phyloP scores from a whole-genome alignment of 2,113 vertebrate species.

The Brienomyrus longianalis region DNA sequence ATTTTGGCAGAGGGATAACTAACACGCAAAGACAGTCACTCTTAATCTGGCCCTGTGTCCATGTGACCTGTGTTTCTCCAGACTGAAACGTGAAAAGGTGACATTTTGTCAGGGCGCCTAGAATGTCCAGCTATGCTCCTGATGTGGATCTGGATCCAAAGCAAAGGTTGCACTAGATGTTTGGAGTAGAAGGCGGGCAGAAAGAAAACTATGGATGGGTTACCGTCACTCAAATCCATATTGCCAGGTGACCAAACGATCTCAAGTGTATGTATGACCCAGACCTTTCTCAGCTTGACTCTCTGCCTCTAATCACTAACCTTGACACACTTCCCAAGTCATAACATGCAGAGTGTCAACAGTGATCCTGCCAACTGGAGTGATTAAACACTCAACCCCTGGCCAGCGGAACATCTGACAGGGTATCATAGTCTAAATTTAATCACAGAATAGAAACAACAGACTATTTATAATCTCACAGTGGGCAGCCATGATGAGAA shows the following conservation, averaged over 20 bases:
- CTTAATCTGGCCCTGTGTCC: background rate
- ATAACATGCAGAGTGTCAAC: background rate
- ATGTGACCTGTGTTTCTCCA: background rate
- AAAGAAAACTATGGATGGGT: background rate
- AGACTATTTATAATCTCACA: conserved; percentile 33
- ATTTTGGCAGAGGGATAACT: background rate
- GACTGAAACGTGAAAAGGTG: background rate
- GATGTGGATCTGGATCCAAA: background rate
- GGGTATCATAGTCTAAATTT: conserved; percentile 27
- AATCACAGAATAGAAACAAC: conserved; percentile 29
- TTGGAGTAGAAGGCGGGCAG: background rate
- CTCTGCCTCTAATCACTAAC: background rate
- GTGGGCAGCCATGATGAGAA: background rate
- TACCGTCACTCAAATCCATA: background rate
- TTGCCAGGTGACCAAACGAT: background rate
- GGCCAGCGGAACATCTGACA: conserved; percentile 15
- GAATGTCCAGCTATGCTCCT: background rate
- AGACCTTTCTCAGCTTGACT: background rate
- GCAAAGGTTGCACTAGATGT: background rate
- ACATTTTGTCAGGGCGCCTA: background rate
- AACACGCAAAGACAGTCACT: background rate
- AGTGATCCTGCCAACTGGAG: conserved; percentile 3
- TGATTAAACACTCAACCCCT: background rate
- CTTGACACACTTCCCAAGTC: background rate
- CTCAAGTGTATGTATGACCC: background rate